These are phyloP conservation scores for Hormaphis cornu DNA, from an alignment of 1,140 invertebrate species.

Conservation along the genomic window DNA sequence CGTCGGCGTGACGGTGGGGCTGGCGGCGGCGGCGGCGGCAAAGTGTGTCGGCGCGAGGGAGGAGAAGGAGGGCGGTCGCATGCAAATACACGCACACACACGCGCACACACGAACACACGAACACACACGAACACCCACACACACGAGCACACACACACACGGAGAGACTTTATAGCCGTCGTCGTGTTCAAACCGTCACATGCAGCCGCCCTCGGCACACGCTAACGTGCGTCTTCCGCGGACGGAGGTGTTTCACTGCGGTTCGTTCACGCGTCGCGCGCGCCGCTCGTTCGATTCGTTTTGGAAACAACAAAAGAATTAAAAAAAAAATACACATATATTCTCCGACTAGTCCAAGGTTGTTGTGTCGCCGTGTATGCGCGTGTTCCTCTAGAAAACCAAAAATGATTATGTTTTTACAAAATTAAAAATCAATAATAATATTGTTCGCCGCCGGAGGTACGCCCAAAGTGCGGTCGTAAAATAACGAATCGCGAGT, in stretches of 20 bases:
- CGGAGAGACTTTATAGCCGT: not conserved
- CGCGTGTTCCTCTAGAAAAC: not conserved
- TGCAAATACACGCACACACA: slow-evolving; percentile 11
- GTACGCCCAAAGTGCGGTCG: too few relatives aligned
- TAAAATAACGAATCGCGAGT: too few relatives aligned
- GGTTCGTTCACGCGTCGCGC: not conserved
- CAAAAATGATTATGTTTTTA: too few relatives aligned
- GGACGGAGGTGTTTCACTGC: slow-evolving; percentile 25
- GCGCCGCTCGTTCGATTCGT: not conserved
- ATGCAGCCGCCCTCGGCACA: slow-evolving; percentile 30
- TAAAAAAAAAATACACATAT: not conserved
- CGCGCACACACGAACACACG: not conserved
- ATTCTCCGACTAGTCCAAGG: not conserved
- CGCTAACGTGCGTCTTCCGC: slow-evolving; percentile 31
- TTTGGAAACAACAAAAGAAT: too few relatives aligned
- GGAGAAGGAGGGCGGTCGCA: slow-evolving; percentile 22
- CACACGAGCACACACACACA: not conserved
- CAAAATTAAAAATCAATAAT: too few relatives aligned
- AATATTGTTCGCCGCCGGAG: too few relatives aligned
- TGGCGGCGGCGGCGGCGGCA: not conserved
- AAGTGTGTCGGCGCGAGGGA: not conserved
- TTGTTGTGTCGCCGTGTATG: too few relatives aligned
- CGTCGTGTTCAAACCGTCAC: slow-evolving; percentile 23
- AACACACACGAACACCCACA: not conserved
- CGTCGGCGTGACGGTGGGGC: too few relatives aligned